These are phyloP conservation scores for Benitochromis conjunctus DNA, from an alignment of 2,113 vertebrate species.

Conservation along the genomic window DNA sequence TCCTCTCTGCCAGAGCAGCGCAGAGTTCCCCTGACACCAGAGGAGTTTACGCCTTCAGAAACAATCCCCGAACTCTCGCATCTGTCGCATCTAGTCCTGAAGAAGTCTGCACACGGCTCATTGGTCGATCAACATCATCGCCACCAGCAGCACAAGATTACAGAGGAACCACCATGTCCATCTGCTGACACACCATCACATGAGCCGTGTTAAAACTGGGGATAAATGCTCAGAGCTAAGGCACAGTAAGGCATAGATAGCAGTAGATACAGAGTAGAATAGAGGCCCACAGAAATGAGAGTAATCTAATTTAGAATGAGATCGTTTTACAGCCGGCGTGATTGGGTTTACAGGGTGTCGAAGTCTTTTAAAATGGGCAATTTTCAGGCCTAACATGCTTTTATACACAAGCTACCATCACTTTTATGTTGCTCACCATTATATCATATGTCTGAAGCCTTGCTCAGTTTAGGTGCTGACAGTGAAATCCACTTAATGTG, in stretches of 20 bases:
- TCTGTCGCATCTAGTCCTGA: not conserved
- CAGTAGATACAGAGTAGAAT: conserved; percentile 5
- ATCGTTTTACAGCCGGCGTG: conserved; percentile 1
- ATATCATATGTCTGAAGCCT: conserved; percentile 27
- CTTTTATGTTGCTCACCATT: conserved; percentile 21
- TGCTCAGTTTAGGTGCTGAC: conserved; percentile 31
- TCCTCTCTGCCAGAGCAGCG: conserved; percentile 4
- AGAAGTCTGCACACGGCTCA: conserved; percentile 1
- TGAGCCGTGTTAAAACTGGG: not conserved
- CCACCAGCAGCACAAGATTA: not conserved
- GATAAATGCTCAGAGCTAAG: conserved; percentile 3
- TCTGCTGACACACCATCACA: not conserved
- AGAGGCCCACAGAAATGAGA: conserved; percentile 5
- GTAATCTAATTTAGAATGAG: conserved; percentile 14
- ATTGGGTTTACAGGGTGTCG: not conserved
- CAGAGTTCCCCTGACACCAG: not conserved
- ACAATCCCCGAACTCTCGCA: conserved; percentile 7
- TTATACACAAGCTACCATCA: not conserved
- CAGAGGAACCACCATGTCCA: not conserved
- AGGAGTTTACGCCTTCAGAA: conserved; percentile 9
- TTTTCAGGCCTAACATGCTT: conserved; percentile 11
- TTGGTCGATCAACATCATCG: not conserved
- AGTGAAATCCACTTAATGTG: conserved; percentile 33
- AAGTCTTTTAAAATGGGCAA: not conserved
- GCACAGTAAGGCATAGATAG: conserved; percentile 13